Base-by-base conservation (phyloP, 2,113 vertebrate genomes). In the Megalops atlanticus region DNA sequence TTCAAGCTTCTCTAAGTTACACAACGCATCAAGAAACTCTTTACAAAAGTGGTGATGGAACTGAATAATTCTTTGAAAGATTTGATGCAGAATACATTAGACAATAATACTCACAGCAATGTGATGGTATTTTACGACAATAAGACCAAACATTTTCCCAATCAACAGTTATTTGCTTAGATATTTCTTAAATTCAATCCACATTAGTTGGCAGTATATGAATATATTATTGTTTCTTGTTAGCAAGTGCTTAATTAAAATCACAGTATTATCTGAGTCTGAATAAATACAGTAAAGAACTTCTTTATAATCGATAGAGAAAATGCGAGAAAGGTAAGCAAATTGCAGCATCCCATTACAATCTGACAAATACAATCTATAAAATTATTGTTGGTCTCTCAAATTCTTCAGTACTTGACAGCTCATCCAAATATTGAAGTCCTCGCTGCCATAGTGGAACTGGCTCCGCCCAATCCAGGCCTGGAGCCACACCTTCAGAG, bases 201-300 rank as follows among this genome's bases (percentile, higher is more conserved):
- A 58, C 72, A 58, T 73, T 39, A 39, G 36, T 41, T 41, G 24
- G 24, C 40, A 39, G 39, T 81, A 47, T 76, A 76, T 69, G 41
- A 38, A 76, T 47, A 45, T 47, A 70, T 64, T 70, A 71, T 81
- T 68, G 41, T 77, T 54, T 21, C 31, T 77, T 36, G 64, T 82
- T 33, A 43, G 72, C 69, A 82, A 82, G 76, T 82, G 81, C 74
- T 82, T 72, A 18, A 33, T 76, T 18, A 38, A 41, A 74, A 75
- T 77, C 74, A 82, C 76, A 73, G 75, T 77, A 77, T 52, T 52
- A 64, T 77, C 35, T 71, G 71, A 72, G 68, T 82, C 75, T 76
- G 68, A 74, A 58, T 24, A 81, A 68, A 80, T 49, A 76, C 5
- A 43, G 74, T 43, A 47, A 41, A 58, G 49, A 45, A 40, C 74